phyloP scores from a whole-genome alignment of 2,113 vertebrate genomes.

The Motacilla tschutschensis region DNA sequence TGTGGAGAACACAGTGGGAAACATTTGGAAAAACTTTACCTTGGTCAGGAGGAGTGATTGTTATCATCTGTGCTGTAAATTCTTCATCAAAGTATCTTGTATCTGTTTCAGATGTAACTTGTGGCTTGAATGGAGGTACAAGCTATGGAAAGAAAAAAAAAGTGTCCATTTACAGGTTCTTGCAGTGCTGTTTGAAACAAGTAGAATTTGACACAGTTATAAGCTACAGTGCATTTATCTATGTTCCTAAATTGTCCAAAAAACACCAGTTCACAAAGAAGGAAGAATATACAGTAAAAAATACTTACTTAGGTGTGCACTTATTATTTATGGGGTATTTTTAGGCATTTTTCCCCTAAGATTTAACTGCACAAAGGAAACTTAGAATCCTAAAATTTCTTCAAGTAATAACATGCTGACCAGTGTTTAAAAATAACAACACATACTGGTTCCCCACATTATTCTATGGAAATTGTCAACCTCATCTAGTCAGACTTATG shows the following conservation, averaged over 20 bases:
- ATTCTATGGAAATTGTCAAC: not conserved
- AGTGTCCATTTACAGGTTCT: not conserved
- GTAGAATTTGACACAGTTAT: not conserved
- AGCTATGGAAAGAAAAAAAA: conserved; percentile 71
- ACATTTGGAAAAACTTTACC: conserved; percentile 69
- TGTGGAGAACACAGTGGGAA: not conserved
- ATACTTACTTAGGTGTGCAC: not conserved
- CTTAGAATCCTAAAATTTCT: not conserved
- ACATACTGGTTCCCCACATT: not conserved
- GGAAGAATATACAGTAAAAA: not conserved
- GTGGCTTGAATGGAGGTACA: conserved; percentile 90
- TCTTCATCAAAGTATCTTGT: conserved; percentile 95
- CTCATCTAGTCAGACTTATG: not conserved
- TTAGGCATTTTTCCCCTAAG: not conserved
- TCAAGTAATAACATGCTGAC: not conserved
- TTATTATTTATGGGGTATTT: not conserved
- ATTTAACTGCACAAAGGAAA: not conserved
- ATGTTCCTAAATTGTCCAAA: not conserved
- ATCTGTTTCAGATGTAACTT: conserved; percentile 94
- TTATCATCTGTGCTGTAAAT: conserved; percentile 95
- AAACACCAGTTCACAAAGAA: not conserved
- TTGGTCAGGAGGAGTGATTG: conserved; percentile 96
- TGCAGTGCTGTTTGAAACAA: not conserved
- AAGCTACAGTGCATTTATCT: not conserved
- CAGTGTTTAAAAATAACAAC: not conserved